Conservation (phyloP, 2,797 vertebrate species). For the Sebastes itinus region DNA sequence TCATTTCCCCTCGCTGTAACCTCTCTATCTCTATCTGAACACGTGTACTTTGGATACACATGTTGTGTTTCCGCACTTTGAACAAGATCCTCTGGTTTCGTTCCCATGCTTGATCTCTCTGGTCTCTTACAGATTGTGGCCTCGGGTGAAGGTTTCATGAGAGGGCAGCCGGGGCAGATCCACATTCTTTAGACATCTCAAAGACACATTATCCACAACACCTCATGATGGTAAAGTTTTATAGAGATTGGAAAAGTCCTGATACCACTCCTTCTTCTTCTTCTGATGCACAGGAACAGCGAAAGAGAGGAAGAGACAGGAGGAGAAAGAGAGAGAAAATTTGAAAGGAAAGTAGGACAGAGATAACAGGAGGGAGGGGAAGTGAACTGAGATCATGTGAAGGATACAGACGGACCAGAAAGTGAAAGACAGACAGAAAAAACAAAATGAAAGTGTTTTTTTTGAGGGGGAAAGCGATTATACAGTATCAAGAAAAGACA, state of each 20-base stretch:
- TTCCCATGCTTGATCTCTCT: conserved; percentile 23
- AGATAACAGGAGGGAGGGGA: background rate
- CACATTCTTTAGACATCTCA: conserved; percentile 25
- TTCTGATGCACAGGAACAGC: conserved; percentile 8
- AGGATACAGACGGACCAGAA: background rate
- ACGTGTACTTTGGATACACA: conserved; percentile 1
- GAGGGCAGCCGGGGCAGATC: conserved; percentile 23
- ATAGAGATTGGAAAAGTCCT: conserved; percentile 16
- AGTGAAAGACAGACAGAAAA: background rate
- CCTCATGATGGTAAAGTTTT: conserved; percentile 45
- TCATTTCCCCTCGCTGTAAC: background rate
- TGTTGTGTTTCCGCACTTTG: conserved; percentile 22
- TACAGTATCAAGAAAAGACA: background rate
- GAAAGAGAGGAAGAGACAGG: background rate
- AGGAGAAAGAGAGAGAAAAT: background rate
- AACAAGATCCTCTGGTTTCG: conserved; percentile 21
- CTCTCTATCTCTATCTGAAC: conserved; percentile 10
- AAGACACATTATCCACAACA: conserved; percentile 43
- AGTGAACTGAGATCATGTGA: background rate
- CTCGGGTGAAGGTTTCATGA: conserved; percentile 44
- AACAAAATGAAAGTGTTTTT: too few relatives aligned
- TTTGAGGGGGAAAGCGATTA: background rate
- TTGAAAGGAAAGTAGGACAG: background rate
- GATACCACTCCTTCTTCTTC: background rate
- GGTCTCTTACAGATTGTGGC: conserved; percentile 19